Percentiles rank a stretch among this genome's conserved stretches.
phyloP scores from a whole-genome alignment of 2,113 vertebrate genomes.

The Bos javanicus region DNA sequence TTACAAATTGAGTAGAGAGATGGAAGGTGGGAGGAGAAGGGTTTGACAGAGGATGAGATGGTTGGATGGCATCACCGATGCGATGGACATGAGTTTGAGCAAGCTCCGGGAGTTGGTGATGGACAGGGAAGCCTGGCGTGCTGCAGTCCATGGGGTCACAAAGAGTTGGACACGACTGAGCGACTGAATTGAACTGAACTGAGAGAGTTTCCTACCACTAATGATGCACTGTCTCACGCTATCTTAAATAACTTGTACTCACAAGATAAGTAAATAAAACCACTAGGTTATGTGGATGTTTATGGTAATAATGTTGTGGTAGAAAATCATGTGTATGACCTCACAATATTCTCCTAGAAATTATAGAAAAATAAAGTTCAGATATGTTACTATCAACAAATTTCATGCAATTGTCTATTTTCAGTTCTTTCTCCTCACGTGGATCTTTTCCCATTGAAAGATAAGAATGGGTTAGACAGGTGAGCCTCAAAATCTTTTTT shows the following conservation, averaged over 20 bases:
- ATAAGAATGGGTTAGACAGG: not conserved
- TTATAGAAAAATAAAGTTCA: not conserved
- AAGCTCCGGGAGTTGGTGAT: not conserved
- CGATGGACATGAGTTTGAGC: fast-evolving
- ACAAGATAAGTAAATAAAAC: not conserved
- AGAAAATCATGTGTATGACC: not conserved
- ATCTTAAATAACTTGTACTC: not conserved
- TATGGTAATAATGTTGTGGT: not conserved
- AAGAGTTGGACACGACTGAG: not conserved
- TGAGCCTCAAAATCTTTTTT: not conserved
- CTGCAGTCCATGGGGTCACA: not conserved
- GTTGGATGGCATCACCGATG: not conserved
- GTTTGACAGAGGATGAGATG: not conserved
- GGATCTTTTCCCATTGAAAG: not conserved
- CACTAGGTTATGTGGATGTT: not conserved
- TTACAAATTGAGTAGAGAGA: not conserved
- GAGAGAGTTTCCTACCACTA: not conserved
- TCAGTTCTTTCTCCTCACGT: not conserved
- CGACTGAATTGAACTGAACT: not conserved
- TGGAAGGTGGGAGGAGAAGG: not conserved
- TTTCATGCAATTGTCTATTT: not conserved
- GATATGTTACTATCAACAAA: not conserved
- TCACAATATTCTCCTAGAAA: not conserved
- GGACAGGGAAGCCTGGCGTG: not conserved
- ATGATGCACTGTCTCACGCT: not conserved